phyloP scores from a whole-genome alignment of 37 sponge, comb jelly and placozoan species.

The Chondrilla cf. caribensis region DNA sequence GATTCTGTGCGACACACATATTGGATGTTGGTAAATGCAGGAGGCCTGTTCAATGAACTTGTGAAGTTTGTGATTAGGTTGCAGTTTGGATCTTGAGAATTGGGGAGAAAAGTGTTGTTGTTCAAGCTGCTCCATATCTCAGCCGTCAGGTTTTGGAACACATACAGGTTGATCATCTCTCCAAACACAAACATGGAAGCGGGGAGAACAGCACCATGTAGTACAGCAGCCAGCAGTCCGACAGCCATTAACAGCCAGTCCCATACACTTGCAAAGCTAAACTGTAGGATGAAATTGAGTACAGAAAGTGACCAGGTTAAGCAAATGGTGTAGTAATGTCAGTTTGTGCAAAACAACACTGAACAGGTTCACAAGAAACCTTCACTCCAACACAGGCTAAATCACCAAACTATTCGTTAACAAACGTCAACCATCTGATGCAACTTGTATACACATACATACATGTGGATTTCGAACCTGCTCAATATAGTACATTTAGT shows the following conservation, averaged over 20 bases:
- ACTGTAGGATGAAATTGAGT: too few relatives aligned
- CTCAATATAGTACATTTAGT: too few relatives aligned
- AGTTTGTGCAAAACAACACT: too few relatives aligned
- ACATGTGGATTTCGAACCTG: too few relatives aligned
- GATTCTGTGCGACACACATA: background rate
- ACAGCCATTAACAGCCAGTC: conserved; percentile 51
- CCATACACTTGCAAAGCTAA: conserved; percentile 37
- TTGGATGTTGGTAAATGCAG: background rate
- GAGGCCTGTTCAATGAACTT: background rate
- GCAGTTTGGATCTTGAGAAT: background rate
- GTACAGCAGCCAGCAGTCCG: conserved; percentile 16
- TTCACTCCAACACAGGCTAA: too few relatives aligned
- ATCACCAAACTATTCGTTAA: too few relatives aligned
- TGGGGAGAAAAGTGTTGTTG: background rate
- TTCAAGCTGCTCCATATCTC: background rate
- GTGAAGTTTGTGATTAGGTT: background rate
- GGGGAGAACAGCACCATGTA: conserved; percentile 53
- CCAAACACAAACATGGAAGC: conserved; percentile 52
- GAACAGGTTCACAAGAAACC: too few relatives aligned
- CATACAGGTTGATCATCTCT: conserved; percentile 46
- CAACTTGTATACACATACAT: too few relatives aligned
- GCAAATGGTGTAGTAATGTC: too few relatives aligned
- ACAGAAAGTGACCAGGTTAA: too few relatives aligned
- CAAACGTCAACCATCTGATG: too few relatives aligned
- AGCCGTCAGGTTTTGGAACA: conserved; percentile 17